Percentiles rank a stretch among this genome's conserved stretches.
phyloP scores from a whole-genome alignment of 2,888 invertebrate species.

The Ichneumon xanthorius region DNA sequence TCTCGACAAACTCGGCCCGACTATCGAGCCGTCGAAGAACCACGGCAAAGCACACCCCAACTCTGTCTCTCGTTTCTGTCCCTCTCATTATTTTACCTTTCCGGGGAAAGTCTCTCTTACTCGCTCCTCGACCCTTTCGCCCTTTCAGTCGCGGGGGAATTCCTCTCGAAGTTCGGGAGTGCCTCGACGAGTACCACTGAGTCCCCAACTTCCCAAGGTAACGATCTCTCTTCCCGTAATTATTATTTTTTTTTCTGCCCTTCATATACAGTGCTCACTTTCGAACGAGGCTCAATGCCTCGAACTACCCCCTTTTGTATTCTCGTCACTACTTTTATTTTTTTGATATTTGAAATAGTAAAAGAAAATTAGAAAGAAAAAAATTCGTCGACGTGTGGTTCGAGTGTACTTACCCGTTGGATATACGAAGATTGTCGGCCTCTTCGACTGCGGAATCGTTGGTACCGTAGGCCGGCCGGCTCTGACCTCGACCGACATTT shows the following conservation, averaged over 20 bases:
- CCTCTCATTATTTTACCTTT: not conserved
- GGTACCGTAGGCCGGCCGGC: slow-evolving; percentile 81
- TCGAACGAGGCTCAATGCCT: not conserved
- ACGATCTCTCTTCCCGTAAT: slow-evolving; percentile 2
- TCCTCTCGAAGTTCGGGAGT: not conserved
- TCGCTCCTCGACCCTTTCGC: slow-evolving; percentile 7
- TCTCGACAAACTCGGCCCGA: slow-evolving; percentile 23
- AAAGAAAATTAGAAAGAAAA: not conserved
- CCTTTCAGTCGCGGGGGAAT: slow-evolving; percentile 29
- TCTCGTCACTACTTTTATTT: slow-evolving; percentile 18
- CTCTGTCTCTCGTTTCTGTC: slow-evolving; percentile 5
- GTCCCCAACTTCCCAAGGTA: not conserved
- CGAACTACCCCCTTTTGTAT: not conserved
- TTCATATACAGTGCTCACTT: not conserved
- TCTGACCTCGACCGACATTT: slow-evolving; percentile 80
- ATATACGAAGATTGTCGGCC: slow-evolving; percentile 90
- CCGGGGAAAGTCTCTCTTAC: not conserved
- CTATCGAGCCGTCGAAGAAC: slow-evolving; percentile 36
- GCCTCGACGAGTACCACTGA: not conserved
- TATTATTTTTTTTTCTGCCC: not conserved
- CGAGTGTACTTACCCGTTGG: slow-evolving; percentile 88
- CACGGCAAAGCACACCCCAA: slow-evolving; percentile 11
- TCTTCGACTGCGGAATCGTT: slow-evolving; percentile 87
- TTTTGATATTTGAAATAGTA: not conserved
- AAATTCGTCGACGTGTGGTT: not conserved